Base-by-base conservation (phyloP, 2,888 invertebrate genomes). In the Resseliella maxima region DNA sequence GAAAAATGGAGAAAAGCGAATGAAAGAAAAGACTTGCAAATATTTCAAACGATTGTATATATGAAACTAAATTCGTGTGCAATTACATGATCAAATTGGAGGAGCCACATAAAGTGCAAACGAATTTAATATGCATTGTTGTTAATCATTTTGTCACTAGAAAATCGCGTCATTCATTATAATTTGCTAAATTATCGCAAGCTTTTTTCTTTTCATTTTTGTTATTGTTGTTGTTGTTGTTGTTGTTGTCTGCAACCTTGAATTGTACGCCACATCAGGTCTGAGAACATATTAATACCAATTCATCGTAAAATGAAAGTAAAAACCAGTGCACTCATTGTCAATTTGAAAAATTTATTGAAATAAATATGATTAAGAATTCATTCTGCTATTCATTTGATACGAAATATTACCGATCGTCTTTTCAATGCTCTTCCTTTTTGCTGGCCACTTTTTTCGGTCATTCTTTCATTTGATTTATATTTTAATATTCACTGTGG, bases 131-230 rank as follows among this genome's bases (percentile, higher is more conserved):
- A 83, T 38, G 83, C 83, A 83, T 83, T 83, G 83, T 83, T 83
- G 83, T 83, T 83, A 83, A 83, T 83, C 83, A 83, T 83, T 83
- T 83, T 83, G 83, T 83, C 83, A 83, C 83, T 38, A 83, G 38
- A 38, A 38, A 83, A 83, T 83, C 83, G 83, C 38, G 24, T 83
- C 83, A 83, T 83, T 24, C 83, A 38, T 83, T 83, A 83, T 83
- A 36, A 83, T 83, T 83, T 83, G 83, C 83, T 83, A 83, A 83
- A 83, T 83, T 83, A 83, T 83, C n/a, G 12, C 35, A n/a, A 15
- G 72, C 72, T 31, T 72, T 31, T 72, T 72, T 15, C 1, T n/a
- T n/a, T n/a, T n/a, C n/a, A n/a, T n/a, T n/a, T n/a, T n/a, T n/a
- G n/a, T n/a, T n/a, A n/a, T 72, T 15, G 6, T 83, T 1, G 38